phyloP scores from a whole-genome alignment of 1,140 invertebrate species.

The Halesus radiatus region DNA sequence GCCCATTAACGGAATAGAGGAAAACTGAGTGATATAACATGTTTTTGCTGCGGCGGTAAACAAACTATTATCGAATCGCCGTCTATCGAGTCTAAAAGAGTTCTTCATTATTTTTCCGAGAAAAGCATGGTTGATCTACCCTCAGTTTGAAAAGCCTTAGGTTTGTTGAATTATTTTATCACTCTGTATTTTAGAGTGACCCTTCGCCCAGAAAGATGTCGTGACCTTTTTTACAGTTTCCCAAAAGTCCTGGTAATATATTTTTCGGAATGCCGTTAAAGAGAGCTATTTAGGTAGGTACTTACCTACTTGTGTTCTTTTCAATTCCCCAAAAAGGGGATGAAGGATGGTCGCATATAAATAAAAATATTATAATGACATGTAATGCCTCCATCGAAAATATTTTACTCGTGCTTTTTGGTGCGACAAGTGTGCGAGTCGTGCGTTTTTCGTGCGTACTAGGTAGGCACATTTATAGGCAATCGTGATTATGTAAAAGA shows the following conservation, averaged over 20 bases:
- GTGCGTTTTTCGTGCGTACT: too few species aligned
- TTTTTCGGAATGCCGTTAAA: background rate
- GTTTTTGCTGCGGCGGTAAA: too few species aligned
- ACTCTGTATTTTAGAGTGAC: slow-evolving; percentile 3
- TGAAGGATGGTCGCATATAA: background rate
- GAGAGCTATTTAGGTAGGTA: background rate
- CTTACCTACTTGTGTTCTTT: background rate
- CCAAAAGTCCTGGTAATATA: background rate
- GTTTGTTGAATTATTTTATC: slow-evolving; percentile 14
- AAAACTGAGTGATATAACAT: too few species aligned
- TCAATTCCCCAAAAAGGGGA: background rate
- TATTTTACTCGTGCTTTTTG: too few species aligned
- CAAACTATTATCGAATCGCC: too few species aligned
- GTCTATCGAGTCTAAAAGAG: too few species aligned
- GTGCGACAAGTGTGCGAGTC: too few species aligned
- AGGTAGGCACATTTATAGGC: too few species aligned
- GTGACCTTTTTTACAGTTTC: slow-evolving; percentile 4
- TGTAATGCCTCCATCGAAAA: too few species aligned
- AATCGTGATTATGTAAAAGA: too few species aligned
- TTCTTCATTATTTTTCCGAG: background rate
- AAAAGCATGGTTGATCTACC: background rate
- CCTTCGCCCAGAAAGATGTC: background rate
- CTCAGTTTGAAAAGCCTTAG: background rate
- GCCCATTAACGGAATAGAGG: too few species aligned
- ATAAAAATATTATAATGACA: too few species aligned